Percentiles rank a stretch among this genome's conserved stretches.
phyloP scores from a whole-genome alignment of 2,888 invertebrate species.

The Toxonevra muliebris region DNA sequence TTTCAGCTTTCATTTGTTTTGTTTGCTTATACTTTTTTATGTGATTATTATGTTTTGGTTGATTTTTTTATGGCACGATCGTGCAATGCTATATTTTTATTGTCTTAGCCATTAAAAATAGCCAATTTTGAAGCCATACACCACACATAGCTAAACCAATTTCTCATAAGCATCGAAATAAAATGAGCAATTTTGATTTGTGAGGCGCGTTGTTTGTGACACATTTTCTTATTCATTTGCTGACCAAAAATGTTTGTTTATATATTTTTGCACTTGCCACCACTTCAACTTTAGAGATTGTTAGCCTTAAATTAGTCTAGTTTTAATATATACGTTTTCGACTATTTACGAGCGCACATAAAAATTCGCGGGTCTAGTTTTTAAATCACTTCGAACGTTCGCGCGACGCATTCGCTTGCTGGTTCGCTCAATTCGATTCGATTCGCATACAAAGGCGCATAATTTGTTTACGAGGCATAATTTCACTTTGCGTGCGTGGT shows the following conservation, averaged over 20 bases:
- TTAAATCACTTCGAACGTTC: too few relatives aligned
- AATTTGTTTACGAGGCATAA: constrained; percentile 28
- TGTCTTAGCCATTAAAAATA: constrained; percentile 26
- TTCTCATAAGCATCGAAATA: not conserved
- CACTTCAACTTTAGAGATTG: too few relatives aligned
- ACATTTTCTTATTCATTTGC: too few relatives aligned
- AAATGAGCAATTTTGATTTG: constrained; percentile 17
- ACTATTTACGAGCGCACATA: too few relatives aligned
- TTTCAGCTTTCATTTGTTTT: not conserved
- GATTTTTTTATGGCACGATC: constrained; percentile 22
- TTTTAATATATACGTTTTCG: too few relatives aligned
- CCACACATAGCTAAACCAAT: constrained; percentile 17
- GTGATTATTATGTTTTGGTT: constrained; percentile 24
- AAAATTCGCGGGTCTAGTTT: too few relatives aligned
- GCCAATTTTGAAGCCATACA: constrained; percentile 9
- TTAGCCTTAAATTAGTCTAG: too few relatives aligned
- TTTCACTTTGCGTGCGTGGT: constrained; percentile 18
- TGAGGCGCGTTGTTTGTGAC: constrained; percentile 16
- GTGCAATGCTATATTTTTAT: constrained; percentile 30
- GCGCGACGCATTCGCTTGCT: too few relatives aligned
- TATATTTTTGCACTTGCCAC: too few relatives aligned
- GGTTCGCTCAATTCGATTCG: not conserved
- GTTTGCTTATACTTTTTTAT: constrained; percentile 26
- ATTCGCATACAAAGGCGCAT: not conserved
- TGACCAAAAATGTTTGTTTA: constrained; percentile 5